Evolutionary conservation across 2,113 vertebrate genomes (phyloP).

Genomic region (Heterocephalus glaber): DNA sequence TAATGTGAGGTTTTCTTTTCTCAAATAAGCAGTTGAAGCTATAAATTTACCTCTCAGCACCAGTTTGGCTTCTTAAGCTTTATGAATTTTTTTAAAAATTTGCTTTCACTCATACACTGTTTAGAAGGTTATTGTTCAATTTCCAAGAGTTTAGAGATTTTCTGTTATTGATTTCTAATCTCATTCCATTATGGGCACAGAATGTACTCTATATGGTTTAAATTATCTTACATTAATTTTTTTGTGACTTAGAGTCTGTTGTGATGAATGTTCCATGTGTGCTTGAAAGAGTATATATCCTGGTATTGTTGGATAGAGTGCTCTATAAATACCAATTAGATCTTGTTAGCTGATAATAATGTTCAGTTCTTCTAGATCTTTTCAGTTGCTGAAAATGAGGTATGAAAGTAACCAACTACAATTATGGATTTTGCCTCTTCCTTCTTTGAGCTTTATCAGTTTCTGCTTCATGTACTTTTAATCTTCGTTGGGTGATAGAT

Average conservation of each 20-base stretch:
- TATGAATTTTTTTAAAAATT: background rate
- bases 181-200: background rate
- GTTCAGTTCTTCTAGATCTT: background rate
- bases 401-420: background rate
- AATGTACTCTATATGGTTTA: background rate
- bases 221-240: background rate
- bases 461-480: background rate
- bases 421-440: background rate
- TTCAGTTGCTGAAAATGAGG: background rate
- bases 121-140: background rate
- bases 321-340: background rate
- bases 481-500: background rate
- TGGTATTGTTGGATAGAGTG: background rate
- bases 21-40: background rate
- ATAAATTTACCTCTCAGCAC: background rate
- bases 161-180: background rate
- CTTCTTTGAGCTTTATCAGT: background rate
- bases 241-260: background rate
- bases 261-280: background rate
- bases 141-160: background rate
- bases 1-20: background rate
- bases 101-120: background rate
- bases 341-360: background rate
- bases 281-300: background rate
- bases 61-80: background rate